These are phyloP conservation scores for Papilio machaon DNA, from an alignment of 1,140 invertebrate species.

Conservation along the genomic window DNA sequence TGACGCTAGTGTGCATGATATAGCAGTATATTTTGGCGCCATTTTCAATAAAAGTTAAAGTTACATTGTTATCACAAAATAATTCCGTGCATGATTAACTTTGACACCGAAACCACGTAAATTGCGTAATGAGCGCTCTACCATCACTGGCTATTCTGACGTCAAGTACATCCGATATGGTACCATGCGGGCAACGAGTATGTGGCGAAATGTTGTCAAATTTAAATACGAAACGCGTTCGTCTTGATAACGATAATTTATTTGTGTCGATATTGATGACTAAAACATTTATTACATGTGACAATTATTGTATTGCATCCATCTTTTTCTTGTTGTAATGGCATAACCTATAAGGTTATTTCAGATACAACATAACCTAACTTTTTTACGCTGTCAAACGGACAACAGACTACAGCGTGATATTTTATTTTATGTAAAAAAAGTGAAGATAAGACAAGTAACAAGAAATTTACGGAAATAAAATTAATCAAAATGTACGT, in stretches of 20 bases:
- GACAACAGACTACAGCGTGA: too few relatives aligned
- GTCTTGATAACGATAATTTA: neutral
- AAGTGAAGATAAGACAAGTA: too few relatives aligned
- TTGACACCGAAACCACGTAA: conserved; percentile 51
- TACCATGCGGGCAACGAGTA: neutral
- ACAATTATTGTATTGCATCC: neutral
- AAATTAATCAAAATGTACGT: neutral
- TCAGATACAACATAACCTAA: neutral
- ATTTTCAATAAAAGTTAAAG: neutral
- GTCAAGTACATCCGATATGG: conserved; percentile 43
- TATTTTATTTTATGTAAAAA: too few relatives aligned
- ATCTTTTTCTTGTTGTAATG: too few relatives aligned
- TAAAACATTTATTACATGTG: neutral
- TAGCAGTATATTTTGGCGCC: neutral
- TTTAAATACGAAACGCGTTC: conserved; percentile 19
- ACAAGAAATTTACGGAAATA: neutral
- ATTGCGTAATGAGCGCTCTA: conserved; percentile 60
- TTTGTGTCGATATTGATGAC: conserved; percentile 1
- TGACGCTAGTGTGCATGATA: neutral
- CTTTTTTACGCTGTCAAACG: neutral
- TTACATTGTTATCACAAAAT: conserved; percentile 23
- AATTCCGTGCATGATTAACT: conserved; percentile 44
- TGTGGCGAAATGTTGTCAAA: conserved; percentile 7
- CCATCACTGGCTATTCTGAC: conserved; percentile 52
- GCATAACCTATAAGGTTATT: neutral